These are phyloP conservation scores for Hyalella azteca DNA, from an alignment of 2,888 invertebrate species.

Conservation along the genomic window DNA sequence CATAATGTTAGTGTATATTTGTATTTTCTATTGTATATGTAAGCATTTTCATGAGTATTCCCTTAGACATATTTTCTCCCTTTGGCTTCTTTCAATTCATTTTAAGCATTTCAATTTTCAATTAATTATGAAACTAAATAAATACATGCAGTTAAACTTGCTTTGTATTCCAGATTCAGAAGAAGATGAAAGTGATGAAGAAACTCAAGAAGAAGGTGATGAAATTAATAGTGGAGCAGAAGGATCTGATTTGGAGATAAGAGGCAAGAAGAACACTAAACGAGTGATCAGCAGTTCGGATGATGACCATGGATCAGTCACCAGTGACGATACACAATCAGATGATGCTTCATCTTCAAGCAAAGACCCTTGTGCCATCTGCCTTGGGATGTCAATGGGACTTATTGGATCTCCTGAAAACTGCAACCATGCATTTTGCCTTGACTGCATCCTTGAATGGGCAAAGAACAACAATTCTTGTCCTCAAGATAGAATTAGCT, in stretches of 20 bases:
- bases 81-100: too few relatives aligned
- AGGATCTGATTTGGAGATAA: neutral
- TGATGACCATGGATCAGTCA: neutral
- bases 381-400: conserved; percentile 75
- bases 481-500: conserved; percentile 54
- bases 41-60: too few relatives aligned
- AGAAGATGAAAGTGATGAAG: conserved; percentile 24
- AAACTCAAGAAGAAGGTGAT: conserved; percentile 8
- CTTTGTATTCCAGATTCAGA: neutral
- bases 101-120: too few relatives aligned
- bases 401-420: conserved; percentile 83
- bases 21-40: too few relatives aligned
- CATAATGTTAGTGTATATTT: too few relatives aligned
- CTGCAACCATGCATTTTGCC: conserved; percentile 89
- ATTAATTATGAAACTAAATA: neutral
- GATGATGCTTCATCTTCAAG: conserved; percentile 66
- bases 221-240: neutral
- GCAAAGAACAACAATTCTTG: conserved; percentile 69
- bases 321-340: neutral
- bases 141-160: neutral
- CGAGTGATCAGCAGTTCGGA: neutral
- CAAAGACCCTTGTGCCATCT: conserved; percentile 85
- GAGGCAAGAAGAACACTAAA: neutral
- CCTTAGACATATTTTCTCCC: too few relatives aligned
- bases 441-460: conserved; percentile 91